Percentiles rank a stretch among this genome's conserved stretches.
Evolutionary conservation across 2,113 vertebrate genomes (phyloP).

Genomic region (Oryzias javanicus): DNA sequence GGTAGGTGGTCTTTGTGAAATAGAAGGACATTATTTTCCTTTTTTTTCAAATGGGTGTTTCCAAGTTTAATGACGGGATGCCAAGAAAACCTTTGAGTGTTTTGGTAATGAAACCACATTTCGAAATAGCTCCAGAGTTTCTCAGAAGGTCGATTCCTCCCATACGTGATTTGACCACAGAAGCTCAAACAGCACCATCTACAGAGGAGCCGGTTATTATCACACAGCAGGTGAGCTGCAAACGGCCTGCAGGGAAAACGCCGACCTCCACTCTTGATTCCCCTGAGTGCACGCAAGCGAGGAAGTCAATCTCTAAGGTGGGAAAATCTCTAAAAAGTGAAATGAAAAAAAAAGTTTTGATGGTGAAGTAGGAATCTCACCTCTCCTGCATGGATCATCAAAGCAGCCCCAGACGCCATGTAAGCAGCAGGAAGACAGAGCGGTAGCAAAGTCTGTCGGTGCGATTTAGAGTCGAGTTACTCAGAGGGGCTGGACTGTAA

Average conservation of each 20-base stretch:
- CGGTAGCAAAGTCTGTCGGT: slow-evolving; percentile 48
- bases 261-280: slow-evolving; percentile 15
- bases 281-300: slow-evolving; percentile 17
- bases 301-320: slow-evolving; percentile 18
- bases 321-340: background rate
- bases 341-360: slow-evolving; percentile 17
- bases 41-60: slow-evolving; percentile 42
- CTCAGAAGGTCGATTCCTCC: slow-evolving; percentile 54
- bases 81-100: slow-evolving; percentile 73
- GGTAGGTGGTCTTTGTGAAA: slow-evolving; percentile 63
- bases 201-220: slow-evolving; percentile 40
- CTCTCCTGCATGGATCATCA: slow-evolving; percentile 27
- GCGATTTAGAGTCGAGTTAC: slow-evolving; percentile 59
- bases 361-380: slow-evolving; percentile 15
- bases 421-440: slow-evolving; percentile 36
- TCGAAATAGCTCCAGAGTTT: slow-evolving; percentile 68
- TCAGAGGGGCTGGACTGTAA: slow-evolving; percentile 36
- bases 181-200: slow-evolving; percentile 47
- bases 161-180: slow-evolving; percentile 47
- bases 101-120: slow-evolving; percentile 55
- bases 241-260: slow-evolving; percentile 21
- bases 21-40: slow-evolving; percentile 44
- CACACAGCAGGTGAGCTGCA: slow-evolving; percentile 38
- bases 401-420: slow-evolving; percentile 19
- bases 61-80: slow-evolving; percentile 39